Evolutionary conservation across 2,888 invertebrate species (phyloP).

Genomic region (Nebria brevicollis): DNA sequence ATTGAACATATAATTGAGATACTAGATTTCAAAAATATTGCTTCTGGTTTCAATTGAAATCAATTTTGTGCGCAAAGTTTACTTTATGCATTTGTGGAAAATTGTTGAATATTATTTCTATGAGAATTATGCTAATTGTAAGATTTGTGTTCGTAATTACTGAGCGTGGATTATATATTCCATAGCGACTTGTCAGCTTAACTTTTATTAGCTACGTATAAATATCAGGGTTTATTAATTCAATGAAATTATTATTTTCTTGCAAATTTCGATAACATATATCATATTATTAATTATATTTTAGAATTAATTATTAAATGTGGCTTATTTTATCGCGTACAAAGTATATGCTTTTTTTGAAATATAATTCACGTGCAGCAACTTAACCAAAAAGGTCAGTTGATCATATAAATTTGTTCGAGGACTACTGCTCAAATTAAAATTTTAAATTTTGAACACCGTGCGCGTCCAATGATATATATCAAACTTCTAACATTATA

Average conservation of each 20-base stretch:
- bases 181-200: background rate
- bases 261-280: background rate
- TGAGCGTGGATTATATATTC: background rate
- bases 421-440: background rate
- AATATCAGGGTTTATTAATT: background rate
- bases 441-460: background rate
- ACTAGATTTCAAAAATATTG: background rate
- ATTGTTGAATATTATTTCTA: background rate
- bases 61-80: background rate
- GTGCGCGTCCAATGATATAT: background rate
- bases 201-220: background rate
- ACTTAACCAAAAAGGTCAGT: too few relatives aligned
- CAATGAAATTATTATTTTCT: background rate
- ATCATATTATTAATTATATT: too few relatives aligned
- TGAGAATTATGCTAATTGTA: constrained; percentile 14
- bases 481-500: background rate
- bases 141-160: constrained; percentile 13
- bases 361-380: too few relatives aligned
- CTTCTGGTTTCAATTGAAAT: background rate
- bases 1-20: background rate
- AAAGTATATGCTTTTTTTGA: too few relatives aligned
- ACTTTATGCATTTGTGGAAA: background rate
- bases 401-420: background rate
- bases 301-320: too few relatives aligned
- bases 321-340: too few relatives aligned